phyloP scores from a whole-genome alignment of 2,888 invertebrate genomes.

The Chelonus formosanus region DNA sequence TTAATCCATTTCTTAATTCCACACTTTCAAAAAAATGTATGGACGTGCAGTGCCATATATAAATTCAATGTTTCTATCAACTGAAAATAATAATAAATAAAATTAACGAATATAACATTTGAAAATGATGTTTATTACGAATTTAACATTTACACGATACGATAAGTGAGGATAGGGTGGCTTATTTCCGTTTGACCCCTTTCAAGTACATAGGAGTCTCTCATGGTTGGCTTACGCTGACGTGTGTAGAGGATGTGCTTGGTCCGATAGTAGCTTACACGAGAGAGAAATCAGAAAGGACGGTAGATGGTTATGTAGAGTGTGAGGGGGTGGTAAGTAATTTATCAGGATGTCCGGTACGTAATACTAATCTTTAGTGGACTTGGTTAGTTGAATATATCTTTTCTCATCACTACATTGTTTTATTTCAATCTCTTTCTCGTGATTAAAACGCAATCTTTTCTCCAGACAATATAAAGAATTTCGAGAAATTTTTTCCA shows the following conservation, averaged over 20 bases:
- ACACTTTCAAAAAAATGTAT: no score
- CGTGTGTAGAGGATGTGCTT: slow-evolving; percentile 31
- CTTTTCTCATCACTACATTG: no score
- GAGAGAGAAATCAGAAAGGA: slow-evolving; percentile 20
- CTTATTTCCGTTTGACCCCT: slow-evolving; percentile 15
- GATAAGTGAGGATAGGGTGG: slow-evolving; percentile 17
- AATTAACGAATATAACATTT: not conserved
- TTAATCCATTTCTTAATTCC: no score
- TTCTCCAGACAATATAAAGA: no score
- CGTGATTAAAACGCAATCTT: no score
- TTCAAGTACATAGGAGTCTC: slow-evolving; percentile 22
- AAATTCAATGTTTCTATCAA: no score
- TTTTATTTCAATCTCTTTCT: slow-evolving; percentile 2
- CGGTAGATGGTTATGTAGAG: slow-evolving; percentile 25
- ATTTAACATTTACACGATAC: not conserved
- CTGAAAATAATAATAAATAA: not conserved
- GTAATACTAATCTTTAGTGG: slow-evolving; percentile 21
- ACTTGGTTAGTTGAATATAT: no score
- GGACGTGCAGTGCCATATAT: no score
- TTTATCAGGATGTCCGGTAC: slow-evolving; percentile 61
- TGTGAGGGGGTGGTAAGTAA: slow-evolving; percentile 43
- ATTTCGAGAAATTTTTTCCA: no score
- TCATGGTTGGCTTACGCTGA: slow-evolving; percentile 28
- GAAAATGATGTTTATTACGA: slow-evolving; percentile 5
- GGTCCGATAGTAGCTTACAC: slow-evolving; percentile 34